These are phyloP conservation scores for Apis florea DNA, from an alignment of 1,140 invertebrate species.

Conservation along the genomic window DNA sequence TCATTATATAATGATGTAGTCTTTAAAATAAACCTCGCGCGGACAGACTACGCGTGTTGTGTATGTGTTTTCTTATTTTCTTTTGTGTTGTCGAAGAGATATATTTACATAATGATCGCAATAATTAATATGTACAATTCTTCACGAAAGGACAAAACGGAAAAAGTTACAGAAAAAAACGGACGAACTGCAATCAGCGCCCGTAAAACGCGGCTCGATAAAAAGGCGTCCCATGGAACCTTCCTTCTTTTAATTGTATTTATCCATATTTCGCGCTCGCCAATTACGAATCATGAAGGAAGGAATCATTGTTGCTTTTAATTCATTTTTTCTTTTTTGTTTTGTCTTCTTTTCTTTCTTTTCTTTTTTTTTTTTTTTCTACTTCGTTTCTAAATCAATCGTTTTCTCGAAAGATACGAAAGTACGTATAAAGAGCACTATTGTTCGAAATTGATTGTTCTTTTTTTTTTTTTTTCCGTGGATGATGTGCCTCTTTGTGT, in stretches of 20 bases:
- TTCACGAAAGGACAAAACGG: constrained; percentile 51
- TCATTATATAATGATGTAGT: constrained; percentile 70
- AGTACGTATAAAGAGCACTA: constrained; percentile 49
- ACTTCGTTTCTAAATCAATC: neutral
- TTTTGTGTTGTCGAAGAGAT: constrained; percentile 42
- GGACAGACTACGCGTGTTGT: constrained; percentile 41
- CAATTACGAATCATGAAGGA: constrained; percentile 27
- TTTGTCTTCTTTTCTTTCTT: neutral
- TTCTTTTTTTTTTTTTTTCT: neutral
- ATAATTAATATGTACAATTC: constrained; percentile 70
- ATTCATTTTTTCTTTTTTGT: neutral
- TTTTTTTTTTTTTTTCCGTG: constrained; percentile 34
- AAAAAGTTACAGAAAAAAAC: constrained; percentile 54
- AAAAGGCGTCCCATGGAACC: constrained; percentile 7
- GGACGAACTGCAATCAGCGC: constrained; percentile 42
- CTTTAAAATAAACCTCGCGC: constrained; percentile 76
- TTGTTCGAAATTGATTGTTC: constrained; percentile 20
- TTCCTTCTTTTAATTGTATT: neutral
- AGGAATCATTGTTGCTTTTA: constrained; percentile 25
- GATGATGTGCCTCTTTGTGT: constrained; percentile 19
- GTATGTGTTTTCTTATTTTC: constrained; percentile 64
- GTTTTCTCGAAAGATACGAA: constrained; percentile 43
- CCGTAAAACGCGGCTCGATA: constrained; percentile 18
- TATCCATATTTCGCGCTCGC: constrained; percentile 26
- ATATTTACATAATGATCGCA: constrained; percentile 71